phyloP scores from a whole-genome alignment of 1,140 invertebrate genomes.

The Tachypleus tridentatus region DNA sequence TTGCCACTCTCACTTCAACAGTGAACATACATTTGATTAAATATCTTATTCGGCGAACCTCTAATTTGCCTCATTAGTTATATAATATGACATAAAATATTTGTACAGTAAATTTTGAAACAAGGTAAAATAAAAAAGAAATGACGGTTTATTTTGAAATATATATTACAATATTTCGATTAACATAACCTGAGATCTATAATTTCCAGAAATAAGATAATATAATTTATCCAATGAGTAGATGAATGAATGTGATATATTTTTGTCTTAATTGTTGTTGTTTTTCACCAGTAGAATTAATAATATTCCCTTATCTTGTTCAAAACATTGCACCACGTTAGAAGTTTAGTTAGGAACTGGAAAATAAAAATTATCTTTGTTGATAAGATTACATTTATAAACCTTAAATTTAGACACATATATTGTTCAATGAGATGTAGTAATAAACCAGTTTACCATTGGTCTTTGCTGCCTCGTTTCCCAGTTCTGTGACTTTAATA shows the following conservation, averaged over 20 bases:
- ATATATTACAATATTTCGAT: background rate
- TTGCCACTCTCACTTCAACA: too few species aligned
- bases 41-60: too few species aligned
- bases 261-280: background rate
- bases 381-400: background rate
- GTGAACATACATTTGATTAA: too few species aligned
- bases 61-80: too few species aligned
- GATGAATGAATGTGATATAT: background rate
- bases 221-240: background rate
- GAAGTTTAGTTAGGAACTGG: background rate
- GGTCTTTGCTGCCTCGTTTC: slow-evolving; percentile 60
- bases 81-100: too few species aligned
- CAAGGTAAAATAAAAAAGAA: background rate
- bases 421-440: slow-evolving; percentile 30
- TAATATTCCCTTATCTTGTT: background rate
- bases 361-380: background rate
- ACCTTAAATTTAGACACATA: background rate
- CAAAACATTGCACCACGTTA: background rate
- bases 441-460: slow-evolving; percentile 54
- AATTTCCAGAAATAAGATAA: too few species aligned
- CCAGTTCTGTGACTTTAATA: slow-evolving; percentile 58
- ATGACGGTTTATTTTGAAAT: background rate
- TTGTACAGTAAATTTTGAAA: background rate
- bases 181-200: background rate
- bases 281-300: background rate